These are phyloP conservation scores for Coreoperca whiteheadi DNA, from an alignment of 2,113 vertebrate species.

Conservation along the genomic window DNA sequence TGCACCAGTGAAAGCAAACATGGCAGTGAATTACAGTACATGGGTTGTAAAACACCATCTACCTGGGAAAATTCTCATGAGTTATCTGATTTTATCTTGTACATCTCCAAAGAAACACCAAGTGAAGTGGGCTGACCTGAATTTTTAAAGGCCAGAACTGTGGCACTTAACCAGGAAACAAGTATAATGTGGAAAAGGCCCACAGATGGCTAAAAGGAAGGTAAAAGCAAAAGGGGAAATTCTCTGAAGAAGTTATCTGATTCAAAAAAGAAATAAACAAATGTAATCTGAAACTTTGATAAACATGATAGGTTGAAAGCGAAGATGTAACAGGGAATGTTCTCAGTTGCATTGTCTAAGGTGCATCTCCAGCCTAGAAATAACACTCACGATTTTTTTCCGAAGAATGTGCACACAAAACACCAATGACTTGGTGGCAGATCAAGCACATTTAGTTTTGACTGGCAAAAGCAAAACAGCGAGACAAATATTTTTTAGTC, in stretches of 20 bases:
- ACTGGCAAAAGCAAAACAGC: not conserved
- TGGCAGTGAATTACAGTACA: too few species aligned
- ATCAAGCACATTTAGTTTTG: not conserved
- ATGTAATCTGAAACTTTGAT: not conserved
- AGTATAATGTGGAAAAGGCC: not conserved
- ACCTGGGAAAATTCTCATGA: too few species aligned
- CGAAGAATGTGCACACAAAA: not conserved
- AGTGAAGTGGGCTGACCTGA: not conserved
- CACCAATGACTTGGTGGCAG: not conserved
- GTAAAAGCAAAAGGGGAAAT: not conserved
- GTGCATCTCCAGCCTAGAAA: not conserved
- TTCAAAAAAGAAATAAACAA: too few species aligned
- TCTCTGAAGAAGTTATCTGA: too few species aligned
- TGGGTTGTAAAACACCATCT: too few species aligned
- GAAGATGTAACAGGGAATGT: too few species aligned
- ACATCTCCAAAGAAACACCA: not conserved
- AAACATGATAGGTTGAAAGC: too few species aligned
- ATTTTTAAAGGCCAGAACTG: not conserved
- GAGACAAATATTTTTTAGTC: not conserved
- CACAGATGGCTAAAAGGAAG: not conserved
- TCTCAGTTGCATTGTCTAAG: not conserved
- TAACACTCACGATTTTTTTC: not conserved
- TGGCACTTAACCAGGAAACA: not conserved
- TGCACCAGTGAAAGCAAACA: not conserved
- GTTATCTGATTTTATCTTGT: too few species aligned